A percentile compares a stretch with the other conserved stretches of the same genome.
Evolutionary conservation across 2,888 invertebrate genomes (phyloP).

Genomic region (Drosophila mimica): DNA sequence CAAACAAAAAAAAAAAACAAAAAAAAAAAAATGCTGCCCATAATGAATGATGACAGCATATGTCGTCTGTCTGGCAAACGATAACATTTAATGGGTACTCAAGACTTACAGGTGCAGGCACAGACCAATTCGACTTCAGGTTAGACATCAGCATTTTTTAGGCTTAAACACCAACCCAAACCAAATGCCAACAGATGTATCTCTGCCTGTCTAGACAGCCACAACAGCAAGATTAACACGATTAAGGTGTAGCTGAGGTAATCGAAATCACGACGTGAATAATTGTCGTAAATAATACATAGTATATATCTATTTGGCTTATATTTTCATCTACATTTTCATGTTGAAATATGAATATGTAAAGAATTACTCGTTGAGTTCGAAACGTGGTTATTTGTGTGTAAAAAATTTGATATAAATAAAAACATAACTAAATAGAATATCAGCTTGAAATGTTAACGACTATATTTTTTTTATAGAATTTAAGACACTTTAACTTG

Average conservation of each 20-base stretch:
- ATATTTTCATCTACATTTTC: background rate
- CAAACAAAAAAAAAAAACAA: background rate
- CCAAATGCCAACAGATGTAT: background rate
- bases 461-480: background rate
- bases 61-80: slow-evolving; percentile 17
- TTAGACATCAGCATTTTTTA: slow-evolving; percentile 21
- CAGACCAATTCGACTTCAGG: slow-evolving; percentile 1
- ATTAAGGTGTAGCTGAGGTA: slow-evolving; percentile 18
- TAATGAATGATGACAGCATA: slow-evolving; percentile 20
- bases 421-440: background rate
- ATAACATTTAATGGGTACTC: slow-evolving; percentile 25
- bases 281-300: slow-evolving; percentile 4
- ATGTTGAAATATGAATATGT: too few species aligned
- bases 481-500: background rate
- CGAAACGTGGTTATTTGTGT: background rate
- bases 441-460: background rate
- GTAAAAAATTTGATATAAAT: background rate
- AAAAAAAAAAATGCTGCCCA: slow-evolving; percentile 29
- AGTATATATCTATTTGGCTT: background rate
- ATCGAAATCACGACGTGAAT: slow-evolving; percentile 22
- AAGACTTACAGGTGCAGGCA: slow-evolving; percentile 9
- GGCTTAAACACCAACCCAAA: slow-evolving; percentile 5
- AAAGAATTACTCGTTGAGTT: background rate
- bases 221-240: slow-evolving; percentile 23
- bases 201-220: slow-evolving; percentile 53